Percentiles rank a stretch among this genome's conserved stretches.
These are phyloP conservation scores for Mythimna ferrago DNA, from an alignment of 2,888 invertebrate species.

Conservation along the genomic window DNA sequence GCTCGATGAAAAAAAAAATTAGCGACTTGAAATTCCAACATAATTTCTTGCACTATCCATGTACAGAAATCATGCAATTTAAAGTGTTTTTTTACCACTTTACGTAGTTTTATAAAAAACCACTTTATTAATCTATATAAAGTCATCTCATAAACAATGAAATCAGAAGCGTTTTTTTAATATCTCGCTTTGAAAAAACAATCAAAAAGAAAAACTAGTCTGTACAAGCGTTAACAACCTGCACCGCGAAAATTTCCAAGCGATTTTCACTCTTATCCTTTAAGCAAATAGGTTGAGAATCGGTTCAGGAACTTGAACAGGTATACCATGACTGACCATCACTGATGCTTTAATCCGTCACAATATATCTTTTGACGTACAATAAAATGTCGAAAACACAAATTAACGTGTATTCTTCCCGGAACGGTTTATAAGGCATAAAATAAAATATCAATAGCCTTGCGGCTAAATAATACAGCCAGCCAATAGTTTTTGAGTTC, in stretches of 20 bases:
- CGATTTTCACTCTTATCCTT: background rate
- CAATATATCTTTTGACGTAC: conserved; percentile 21
- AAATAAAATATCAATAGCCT: conserved; percentile 10
- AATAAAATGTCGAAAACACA: conserved; percentile 27
- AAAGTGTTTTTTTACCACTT: too few species aligned
- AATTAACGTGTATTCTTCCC: conserved; percentile 20
- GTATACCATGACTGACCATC: conserved; percentile 18
- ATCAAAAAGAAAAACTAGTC: too few species aligned
- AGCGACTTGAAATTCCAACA: too few species aligned
- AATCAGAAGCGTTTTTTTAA: too few species aligned
- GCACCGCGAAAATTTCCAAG: background rate
- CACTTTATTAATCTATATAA: too few species aligned
- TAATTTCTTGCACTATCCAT: too few species aligned
- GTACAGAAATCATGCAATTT: too few species aligned
- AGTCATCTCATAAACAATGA: too few species aligned
- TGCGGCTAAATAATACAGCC: background rate
- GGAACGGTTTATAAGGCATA: conserved; percentile 23
- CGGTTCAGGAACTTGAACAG: background rate
- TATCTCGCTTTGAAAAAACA: too few species aligned
- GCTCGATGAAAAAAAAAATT: background rate
- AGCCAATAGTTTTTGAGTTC: too few species aligned
- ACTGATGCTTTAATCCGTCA: conserved; percentile 21
- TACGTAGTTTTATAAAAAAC: too few species aligned
- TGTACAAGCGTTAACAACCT: background rate
- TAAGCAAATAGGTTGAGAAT: background rate